Evolutionary conservation across 1,140 invertebrate species (phyloP), one percentile per base, ranked within the genome.

Genomic region (Diabrotica undecimpunctata): DNA sequence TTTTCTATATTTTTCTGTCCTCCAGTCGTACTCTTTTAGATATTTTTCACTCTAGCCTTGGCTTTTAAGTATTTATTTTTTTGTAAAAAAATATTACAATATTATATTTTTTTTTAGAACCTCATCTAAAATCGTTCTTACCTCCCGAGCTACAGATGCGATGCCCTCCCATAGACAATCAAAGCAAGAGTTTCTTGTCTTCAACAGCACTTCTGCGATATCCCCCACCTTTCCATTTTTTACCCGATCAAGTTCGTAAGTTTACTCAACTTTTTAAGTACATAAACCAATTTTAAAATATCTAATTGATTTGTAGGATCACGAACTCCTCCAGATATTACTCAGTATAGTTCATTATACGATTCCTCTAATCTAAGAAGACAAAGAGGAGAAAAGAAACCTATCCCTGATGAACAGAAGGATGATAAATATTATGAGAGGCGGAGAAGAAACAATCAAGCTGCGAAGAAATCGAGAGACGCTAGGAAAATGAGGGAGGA

Each of bases 401-500:
- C 93, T 0, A 95, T 94, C 54, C 93, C 93, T 0, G 87, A 90
- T 5, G 91, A 92, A 41, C 84, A 92, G 73, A 95, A 95, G 76
- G 94, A 96, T 75, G 88, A 88, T 35, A 94, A 93, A 77, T 96
- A 96, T 79, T 96, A 87, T 74, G 94, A 96, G 76, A 81, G 92
- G 52, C 81, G 94, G 68, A 87, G 89, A 76, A 82, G 92, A 3
- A 96, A 96, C 79, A 96, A 96, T 78, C 85, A 92, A 73, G 94
- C 94, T 0, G 94, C 94, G 0, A 96, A 96, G 79, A 94, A 94
- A 74, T 94, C 92, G 0, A 80, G 94, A 46, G 93, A 96, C 78
- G 90, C 91, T 0, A 82, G 93, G 38, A 89, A 93, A 77, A 85
- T 91, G 53, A 82, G 93, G 53, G 94, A 96, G 80, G 92, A 93